Conservation (phyloP, 2,888 invertebrate species). For the Gymnosoma rotundatum region DNA sequence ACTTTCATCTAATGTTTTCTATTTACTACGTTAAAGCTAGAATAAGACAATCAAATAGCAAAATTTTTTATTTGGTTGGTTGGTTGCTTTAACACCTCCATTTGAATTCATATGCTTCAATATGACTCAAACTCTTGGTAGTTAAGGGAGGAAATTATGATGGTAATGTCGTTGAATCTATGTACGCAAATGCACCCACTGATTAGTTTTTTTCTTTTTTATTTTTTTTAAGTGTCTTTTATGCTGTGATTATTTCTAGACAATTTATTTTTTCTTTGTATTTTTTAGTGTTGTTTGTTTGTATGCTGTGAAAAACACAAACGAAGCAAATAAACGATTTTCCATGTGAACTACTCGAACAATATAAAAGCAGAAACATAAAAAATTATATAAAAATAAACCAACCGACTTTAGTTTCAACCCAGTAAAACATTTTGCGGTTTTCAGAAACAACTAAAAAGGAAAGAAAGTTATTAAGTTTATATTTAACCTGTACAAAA, state of each 20-base stretch:
- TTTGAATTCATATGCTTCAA: neutral
- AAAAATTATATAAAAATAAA: conserved; percentile 12
- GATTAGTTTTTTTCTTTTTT: conserved; percentile 49
- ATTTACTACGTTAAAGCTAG: conserved; percentile 1
- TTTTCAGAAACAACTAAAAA: too few species aligned
- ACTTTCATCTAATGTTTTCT: conserved; percentile 36
- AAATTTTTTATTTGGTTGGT: neutral
- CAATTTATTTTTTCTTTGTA: conserved; percentile 53
- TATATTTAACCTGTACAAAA: too few species aligned
- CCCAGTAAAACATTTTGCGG: too few species aligned
- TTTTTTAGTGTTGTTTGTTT: conserved; percentile 22
- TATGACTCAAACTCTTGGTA: conserved; percentile 10
- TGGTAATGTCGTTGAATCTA: neutral
- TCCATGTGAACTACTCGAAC: conserved; percentile 56
- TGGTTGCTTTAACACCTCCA: neutral
- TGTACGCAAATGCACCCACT: conserved; percentile 31
- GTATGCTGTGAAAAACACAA: conserved; percentile 39
- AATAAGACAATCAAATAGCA: neutral
- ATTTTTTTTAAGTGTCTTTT: conserved; percentile 59
- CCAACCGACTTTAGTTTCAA: conserved; percentile 1
- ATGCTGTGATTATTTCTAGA: conserved; percentile 65
- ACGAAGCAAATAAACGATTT: conserved; percentile 65
- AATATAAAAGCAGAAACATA: conserved; percentile 33
- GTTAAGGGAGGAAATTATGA: neutral
- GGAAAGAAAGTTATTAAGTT: too few species aligned